A percentile compares a stretch with the other conserved stretches of the same genome.
phyloP scores from a whole-genome alignment of 92 coral and sea anemone genomes.

The Epizoanthus fatuus region DNA sequence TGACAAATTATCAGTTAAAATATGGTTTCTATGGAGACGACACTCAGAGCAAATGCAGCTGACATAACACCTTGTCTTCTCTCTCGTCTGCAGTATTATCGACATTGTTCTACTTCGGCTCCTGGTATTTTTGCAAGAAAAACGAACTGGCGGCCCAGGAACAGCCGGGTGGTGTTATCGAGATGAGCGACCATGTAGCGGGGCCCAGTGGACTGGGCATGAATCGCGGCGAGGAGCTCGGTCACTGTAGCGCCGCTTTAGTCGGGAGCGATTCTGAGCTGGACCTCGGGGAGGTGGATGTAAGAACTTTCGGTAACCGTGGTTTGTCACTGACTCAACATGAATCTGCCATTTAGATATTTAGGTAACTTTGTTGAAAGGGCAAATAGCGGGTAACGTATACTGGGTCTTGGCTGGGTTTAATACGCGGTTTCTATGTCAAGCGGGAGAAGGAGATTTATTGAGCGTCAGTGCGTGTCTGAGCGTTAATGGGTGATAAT shows the following conservation, averaged over 20 bases:
- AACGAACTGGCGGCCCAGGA: slow-evolving; percentile 61
- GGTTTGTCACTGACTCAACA: slow-evolving; percentile 24
- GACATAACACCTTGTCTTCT: no score
- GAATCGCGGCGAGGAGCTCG: slow-evolving; percentile 12
- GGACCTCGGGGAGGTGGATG: slow-evolving; percentile 4
- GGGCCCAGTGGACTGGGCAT: slow-evolving; percentile 17
- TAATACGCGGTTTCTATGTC: no score
- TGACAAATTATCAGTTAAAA: no score
- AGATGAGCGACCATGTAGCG: slow-evolving; percentile 19
- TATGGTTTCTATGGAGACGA: no score
- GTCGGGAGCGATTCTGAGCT: slow-evolving; percentile 17
- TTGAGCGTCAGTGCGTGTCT: no score
- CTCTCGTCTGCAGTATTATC: slow-evolving; percentile 74
- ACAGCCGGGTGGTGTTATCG: slow-evolving; percentile 35
- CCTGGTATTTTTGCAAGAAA: slow-evolving; percentile 95
- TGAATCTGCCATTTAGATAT: slow-evolving; percentile 38
- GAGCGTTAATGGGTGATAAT: no score
- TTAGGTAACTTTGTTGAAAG: background rate
- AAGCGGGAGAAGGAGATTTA: no score
- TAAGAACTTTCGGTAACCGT: slow-evolving; percentile 8
- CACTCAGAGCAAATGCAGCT: no score
- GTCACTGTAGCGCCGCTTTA: slow-evolving; percentile 31
- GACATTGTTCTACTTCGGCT: slow-evolving; percentile 90
- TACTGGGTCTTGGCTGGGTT: no score
- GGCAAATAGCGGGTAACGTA: no score